Percentiles rank a stretch among this genome's conserved stretches.
Evolutionary conservation across 2,113 vertebrate species (phyloP).

Genomic region (Lonchura striata): DNA sequence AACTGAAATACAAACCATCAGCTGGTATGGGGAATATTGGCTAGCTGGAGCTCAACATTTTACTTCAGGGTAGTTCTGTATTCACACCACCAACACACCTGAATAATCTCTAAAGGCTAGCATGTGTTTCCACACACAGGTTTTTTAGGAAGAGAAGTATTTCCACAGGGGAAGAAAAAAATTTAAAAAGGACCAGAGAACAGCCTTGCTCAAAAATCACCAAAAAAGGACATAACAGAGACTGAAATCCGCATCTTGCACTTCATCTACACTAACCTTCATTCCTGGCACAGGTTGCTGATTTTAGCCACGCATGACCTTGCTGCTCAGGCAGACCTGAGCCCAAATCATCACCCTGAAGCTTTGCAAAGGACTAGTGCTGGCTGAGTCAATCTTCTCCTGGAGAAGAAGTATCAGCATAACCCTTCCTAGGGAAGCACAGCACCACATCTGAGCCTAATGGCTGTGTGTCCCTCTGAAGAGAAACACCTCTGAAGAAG

Average conservation of each 20-base stretch:
- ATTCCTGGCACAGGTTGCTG: not conserved
- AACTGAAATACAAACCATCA: not conserved
- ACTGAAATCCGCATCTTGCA: not conserved
- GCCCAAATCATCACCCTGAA: not conserved
- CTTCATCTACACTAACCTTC: not conserved
- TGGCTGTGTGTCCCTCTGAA: not conserved
- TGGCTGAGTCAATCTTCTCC: not conserved
- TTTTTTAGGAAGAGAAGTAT: not conserved
- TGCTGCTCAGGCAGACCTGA: not conserved
- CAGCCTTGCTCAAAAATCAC: not conserved
- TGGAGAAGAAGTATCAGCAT: not conserved
- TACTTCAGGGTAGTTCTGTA: not conserved
- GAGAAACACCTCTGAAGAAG: not conserved
- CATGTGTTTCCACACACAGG: not conserved
- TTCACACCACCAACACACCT: not conserved
- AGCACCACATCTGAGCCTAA: not conserved
- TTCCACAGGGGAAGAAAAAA: not conserved
- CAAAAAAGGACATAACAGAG: not conserved
- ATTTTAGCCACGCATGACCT: not conserved
- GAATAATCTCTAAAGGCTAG: not conserved
- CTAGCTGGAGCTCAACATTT: not conserved
- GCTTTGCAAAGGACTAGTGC: not conserved
- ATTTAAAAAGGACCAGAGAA: not conserved
- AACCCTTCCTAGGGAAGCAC: not conserved
- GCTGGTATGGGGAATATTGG: not conserved